Evolutionary conservation across 2,888 invertebrate species (phyloP), one percentile per base, ranked within the genome.

Genomic region (Leucozona laternaria): DNA sequence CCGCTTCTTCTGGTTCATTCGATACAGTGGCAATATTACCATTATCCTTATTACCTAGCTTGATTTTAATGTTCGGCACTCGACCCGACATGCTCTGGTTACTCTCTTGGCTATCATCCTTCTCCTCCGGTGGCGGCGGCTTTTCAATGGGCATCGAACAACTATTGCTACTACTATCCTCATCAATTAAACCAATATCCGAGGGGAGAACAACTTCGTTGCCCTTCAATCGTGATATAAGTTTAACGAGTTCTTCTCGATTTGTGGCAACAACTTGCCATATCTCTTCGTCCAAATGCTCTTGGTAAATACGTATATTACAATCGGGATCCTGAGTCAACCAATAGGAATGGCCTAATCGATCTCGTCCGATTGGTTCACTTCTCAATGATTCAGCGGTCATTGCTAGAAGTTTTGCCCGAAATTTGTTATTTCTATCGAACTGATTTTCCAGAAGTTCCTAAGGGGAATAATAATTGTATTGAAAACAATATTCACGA

Each of bases 211-310:
- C 94, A 28, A 94, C 94, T 82, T 95, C 95, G 90, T 97, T 96
- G 20, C 96, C 96, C 75, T 95, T 95, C 70, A 98, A 93, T 88
- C 96, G 95, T 55, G 94, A 93, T 91, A 98, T 97, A 43, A 98
- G 94, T 90, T 95, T 94, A 10, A 96, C 95, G 89, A 99, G 93
- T 89, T 97, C 97, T 88, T 96, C 96, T 88, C 97, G 93, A 93
- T 95, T 95, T 92, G 98, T 96, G 86, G 98, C 98, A 86, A 98
- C 96, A 58, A 98, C 94, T 91, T 96, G 96, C 98, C 98, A 98
- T 15, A 97, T 97, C 92, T 99, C 98, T 91, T 99, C 99, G 92
- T 99, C 99, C 88, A 97, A 95, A 91, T 99, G 98, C 93, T 99
- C 99, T 90, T 97, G 96, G 92, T 98, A 99, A 60, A 99, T 95